phyloP scores from a whole-genome alignment of 2,888 invertebrate species.

The Drosophila rellima region DNA sequence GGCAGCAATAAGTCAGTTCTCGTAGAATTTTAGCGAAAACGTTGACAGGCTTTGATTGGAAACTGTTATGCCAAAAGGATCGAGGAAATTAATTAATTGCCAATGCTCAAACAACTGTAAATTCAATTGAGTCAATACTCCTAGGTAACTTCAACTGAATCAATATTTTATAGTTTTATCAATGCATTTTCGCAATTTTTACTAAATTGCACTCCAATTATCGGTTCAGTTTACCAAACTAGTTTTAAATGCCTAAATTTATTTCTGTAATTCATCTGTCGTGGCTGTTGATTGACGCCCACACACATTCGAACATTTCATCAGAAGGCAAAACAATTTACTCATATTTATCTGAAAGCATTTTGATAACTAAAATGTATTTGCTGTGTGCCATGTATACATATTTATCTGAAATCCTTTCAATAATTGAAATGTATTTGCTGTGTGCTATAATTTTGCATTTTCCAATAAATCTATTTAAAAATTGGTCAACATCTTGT shows the following conservation, averaged over 20 bases:
- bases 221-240: background rate
- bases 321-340: background rate
- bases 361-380: background rate
- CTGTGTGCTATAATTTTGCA: background rate
- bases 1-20: constrained; percentile 13
- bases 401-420: background rate
- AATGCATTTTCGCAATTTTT: background rate
- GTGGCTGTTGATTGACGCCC: background rate
- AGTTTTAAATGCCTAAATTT: background rate
- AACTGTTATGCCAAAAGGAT: background rate
- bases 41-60: constrained; percentile 13
- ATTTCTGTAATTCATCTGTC: background rate
- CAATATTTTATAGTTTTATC: background rate
- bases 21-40: constrained; percentile 7
- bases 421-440: background rate
- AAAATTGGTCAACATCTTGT: background rate
- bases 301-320: background rate
- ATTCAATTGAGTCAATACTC: background rate
- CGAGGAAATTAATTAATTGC: constrained; percentile 11
- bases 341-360: background rate
- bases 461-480: background rate
- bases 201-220: too few species aligned
- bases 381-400: background rate
- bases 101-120: background rate
- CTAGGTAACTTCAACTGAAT: background rate